Evolutionary conservation across 1,140 invertebrate species (phyloP), one percentile per base, ranked within the genome.

Genomic region (Aricia agestis): DNA sequence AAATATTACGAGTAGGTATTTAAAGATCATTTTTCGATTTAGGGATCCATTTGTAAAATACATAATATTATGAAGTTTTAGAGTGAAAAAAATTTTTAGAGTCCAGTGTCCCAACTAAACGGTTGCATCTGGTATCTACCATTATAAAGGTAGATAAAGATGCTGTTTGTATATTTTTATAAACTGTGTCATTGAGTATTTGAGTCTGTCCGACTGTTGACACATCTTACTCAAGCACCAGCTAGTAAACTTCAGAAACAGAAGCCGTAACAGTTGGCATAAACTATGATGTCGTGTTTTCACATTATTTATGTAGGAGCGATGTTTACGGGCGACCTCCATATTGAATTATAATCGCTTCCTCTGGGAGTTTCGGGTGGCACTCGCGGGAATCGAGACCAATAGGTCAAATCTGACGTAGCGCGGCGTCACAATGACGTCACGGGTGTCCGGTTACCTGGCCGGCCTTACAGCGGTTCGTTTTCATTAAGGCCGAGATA

Each of bases 401-500:
- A 76, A 76, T 76, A 77, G 77, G 74, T 80, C 78, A 79, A 74
- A 67, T 70, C 74, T 81, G 81, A 81, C 80, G 83, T 76, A 68
- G 31, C n/a, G 31, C 72, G 74, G 85, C 86, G 86, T 88, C 78
- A 81, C 59, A 0, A 65, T 83, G 76, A 82, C 89, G 87, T 89
- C 84, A 89, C 80, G 17, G 72, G 82, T 83, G 75, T 89, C 82
- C 72, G 80, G 80, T 89, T 87, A 86, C 87, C 84, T 85, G 83
- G 45, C 45, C 70, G 75, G 72, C 75, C 75, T 76, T 76, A 74
- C 74, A 71, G 66, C 71, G 41, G 74, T 67, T 76, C 68, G 77
- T 74, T 81, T 82, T 86, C 83, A 89, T 87, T 87, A 89, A 87
- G 85, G 84, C 78, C 84, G 76, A 73, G 87, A 84, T 89, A 89